Base-by-base conservation (phyloP, 2,888 invertebrate genomes). In the Auanema freiburgensis region DNA sequence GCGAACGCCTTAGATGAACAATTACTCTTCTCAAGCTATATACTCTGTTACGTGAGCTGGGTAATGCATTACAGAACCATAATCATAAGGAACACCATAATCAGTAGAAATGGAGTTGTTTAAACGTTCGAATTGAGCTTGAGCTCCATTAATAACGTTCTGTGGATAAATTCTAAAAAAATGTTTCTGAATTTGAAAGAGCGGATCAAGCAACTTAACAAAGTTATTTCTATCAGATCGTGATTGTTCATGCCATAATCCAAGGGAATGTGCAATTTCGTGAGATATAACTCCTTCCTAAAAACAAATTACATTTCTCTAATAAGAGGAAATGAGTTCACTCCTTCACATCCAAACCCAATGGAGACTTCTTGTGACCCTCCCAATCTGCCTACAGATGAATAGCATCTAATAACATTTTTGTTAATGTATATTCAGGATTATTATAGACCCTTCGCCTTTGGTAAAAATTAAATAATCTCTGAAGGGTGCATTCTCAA, bases 241-340 rank as follows among this genome's bases (percentile, higher is more conserved):
- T 1, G 74, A 66, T 56, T 78, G 78, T 40, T 78, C 78, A 57
- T 78, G 78, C 76, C 76, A 78, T 49, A 78, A 71, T 11, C 78
- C 78, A 6, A 78, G 53, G 10, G 74, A 57, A 49, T 78, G 78
- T 1, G 71, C 69, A 12, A 78, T 61, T 67, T 78, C 78, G 59
- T 78, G 78, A 21, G 70, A 61, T 5, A 74, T 71, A 41, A 78
- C 75, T 21, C 78, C 78, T 24, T 67, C 50, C 76, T 63, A 24
- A 33, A 58, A 41, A 8, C 40, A 46, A 24, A 6, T 53, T 53
- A 5, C 6, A 18, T 53, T 18, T 10, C 21, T 14, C 12, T 14
- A 51, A 14, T 51, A 14, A 14, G 14, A 51, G 12, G 12, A 16
- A 51, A 18, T 11, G 18, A 51, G 11, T 11, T 12, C 21, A 76